Base-by-base conservation (phyloP, 2,797 vertebrate species). In the Cryptoblepharus egeriae region DNA sequence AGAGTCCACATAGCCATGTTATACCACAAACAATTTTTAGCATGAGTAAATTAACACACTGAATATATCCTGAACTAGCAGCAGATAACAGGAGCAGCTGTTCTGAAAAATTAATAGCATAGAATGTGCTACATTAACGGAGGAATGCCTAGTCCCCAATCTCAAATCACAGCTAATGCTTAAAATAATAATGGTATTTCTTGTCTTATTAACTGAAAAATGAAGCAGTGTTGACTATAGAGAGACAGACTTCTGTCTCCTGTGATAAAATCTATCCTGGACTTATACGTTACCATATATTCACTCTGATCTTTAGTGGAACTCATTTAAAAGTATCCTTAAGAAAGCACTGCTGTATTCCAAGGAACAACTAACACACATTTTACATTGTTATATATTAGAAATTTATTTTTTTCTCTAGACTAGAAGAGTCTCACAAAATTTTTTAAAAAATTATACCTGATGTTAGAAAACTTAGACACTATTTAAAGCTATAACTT, bases 401-500 rank as follows among this genome's bases (percentile, higher is more conserved):
- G 9, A 72, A 87, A 86, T n/a, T 77, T 89, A 80, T 76, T 91
- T 92, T 91, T 92, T 92, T 83, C 63, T 89, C 32, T 90, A 86
- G 81, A 76, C 69, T n/a, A 42, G n/a, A 49, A 9, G 72, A 83
- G 75, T 90, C 65, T 68, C 74, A 65, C 76, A 92, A 94, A 92
- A 93, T 92, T 89, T 91, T 42, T 42, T 42, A 42, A 42, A 42
- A 42, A 42, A 9, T 9, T 42, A 90, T 92, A 87, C 84, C 49
- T 91, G 90, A 92, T 92, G 94, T 95, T 94, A 95, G 93, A 95
- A 95, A 95, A 91, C 90, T 88, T 91, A 92, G 88, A 93, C 93
- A 90, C 80, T 80, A 83, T 57, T 90, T 83, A 30, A 90, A 84
- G 88, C 84, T 95, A 94, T 69, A 85, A 75, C 95, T 95, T 94